phyloP scores from a whole-genome alignment of 2,797 vertebrate genomes.

The Pempheris klunzingeri region DNA sequence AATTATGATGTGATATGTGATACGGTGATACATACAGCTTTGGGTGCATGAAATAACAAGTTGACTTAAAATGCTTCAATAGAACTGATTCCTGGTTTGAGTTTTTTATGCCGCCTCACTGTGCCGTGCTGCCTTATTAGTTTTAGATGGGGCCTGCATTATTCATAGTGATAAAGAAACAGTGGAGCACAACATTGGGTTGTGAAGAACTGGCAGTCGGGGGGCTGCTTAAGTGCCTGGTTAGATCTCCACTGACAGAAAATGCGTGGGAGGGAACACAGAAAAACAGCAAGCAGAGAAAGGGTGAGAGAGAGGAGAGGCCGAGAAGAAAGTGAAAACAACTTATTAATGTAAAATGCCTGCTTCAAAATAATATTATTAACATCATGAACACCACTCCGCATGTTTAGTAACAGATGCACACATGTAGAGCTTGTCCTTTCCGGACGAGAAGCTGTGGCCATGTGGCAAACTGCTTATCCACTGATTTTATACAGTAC shows the following conservation, averaged over 20 bases:
- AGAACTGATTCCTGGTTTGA: constrained; percentile 20
- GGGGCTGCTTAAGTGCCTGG: constrained; percentile 54
- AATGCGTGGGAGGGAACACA: constrained; percentile 51
- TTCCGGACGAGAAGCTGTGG: not conserved
- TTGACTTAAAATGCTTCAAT: constrained; percentile 35
- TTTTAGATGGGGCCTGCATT: constrained; percentile 69
- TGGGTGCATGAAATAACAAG: not conserved
- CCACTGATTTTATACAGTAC: not conserved
- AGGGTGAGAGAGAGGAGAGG: not conserved
- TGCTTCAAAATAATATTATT: constrained; percentile 31
- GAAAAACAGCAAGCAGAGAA: constrained; percentile 21
- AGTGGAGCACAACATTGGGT: constrained; percentile 42
- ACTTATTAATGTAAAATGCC: not conserved
- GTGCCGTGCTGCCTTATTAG: constrained; percentile 59
- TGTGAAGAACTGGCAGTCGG: constrained; percentile 49
- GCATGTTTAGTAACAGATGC: not conserved
- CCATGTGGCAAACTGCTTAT: not conserved
- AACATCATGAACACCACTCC: not conserved
- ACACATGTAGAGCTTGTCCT: not conserved
- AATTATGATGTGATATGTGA: not conserved
- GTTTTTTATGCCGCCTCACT: constrained; percentile 30
- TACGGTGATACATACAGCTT: not conserved
- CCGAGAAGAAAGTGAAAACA: constrained; percentile 19
- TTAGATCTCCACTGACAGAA: constrained; percentile 58
- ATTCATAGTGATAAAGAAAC: constrained; percentile 70